A percentile compares a stretch with the other conserved stretches of the same genome.
These are phyloP conservation scores for Papilio polytes DNA, from an alignment of 1,140 invertebrate species.

Conservation along the genomic window DNA sequence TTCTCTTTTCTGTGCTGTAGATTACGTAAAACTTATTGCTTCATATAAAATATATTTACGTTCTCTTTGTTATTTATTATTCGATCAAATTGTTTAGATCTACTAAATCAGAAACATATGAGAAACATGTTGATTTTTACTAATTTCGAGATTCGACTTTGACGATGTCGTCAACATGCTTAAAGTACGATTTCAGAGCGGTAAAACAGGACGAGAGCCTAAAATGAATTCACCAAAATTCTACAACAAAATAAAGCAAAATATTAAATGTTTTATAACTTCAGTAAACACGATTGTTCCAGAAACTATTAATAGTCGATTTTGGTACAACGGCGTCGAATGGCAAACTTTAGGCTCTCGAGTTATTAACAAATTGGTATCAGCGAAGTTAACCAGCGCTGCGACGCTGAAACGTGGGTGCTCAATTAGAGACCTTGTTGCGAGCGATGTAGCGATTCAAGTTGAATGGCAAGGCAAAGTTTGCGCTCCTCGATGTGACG, in stretches of 20 bases:
- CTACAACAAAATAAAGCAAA: not conserved
- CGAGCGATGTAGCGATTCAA: not conserved
- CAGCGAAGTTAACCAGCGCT: not conserved
- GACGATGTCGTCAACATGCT: not conserved
- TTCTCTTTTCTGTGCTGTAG: not conserved
- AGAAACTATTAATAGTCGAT: not conserved
- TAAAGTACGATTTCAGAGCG: not conserved
- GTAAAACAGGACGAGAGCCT: not conserved
- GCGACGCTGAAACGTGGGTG: not conserved
- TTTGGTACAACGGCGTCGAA: not conserved
- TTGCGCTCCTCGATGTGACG: not conserved
- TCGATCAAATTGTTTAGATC: not conserved
- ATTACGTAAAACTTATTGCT: not conserved
- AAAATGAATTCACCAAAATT: not conserved
- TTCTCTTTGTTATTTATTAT: not conserved
- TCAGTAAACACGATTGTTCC: not conserved
- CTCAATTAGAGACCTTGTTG: not conserved
- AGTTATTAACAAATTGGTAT: conserved; percentile 6
- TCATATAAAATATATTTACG: not conserved
- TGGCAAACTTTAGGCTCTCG: not conserved
- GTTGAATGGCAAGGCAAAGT: not conserved
- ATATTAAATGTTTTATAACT: not conserved
- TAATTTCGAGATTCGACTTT: not conserved
- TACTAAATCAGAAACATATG: not conserved
- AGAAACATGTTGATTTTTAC: not conserved